These are phyloP conservation scores for Brienomyrus longianalis DNA, from an alignment of 2,113 vertebrate genomes.

Conservation along the genomic window DNA sequence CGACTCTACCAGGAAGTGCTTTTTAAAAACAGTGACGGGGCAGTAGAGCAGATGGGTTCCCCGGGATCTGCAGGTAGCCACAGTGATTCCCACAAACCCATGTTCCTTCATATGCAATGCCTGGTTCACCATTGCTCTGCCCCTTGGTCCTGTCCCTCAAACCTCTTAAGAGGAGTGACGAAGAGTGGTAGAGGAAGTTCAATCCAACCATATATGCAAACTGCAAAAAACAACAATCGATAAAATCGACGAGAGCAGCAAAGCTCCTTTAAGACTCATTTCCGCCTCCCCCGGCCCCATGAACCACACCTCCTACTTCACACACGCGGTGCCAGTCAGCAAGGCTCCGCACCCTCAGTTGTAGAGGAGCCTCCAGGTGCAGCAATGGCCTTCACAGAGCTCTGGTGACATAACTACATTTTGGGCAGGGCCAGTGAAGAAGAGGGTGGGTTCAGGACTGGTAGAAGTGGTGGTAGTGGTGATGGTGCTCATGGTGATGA, in stretches of 20 bases:
- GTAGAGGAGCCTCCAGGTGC: constrained; percentile 11
- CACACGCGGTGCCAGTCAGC: constrained; percentile 18
- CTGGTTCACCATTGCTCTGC: constrained; percentile 38
- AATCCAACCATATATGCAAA: constrained; percentile 22
- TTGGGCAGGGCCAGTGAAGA: constrained; percentile 68
- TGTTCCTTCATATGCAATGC: constrained; percentile 48
- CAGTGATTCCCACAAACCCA: background rate
- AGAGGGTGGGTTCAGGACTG: constrained; percentile 77
- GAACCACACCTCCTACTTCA: background rate
- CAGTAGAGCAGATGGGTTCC: constrained; percentile 40
- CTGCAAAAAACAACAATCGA: constrained; percentile 29
- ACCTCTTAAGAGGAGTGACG: background rate
- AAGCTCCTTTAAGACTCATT: background rate
- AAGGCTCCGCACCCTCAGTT: constrained; percentile 17
- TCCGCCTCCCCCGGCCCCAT: background rate
- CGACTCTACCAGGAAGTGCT: constrained; percentile 51
- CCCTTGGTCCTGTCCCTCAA: constrained; percentile 3
- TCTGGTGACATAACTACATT: constrained; percentile 56
- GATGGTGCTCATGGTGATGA: constrained; percentile 96
- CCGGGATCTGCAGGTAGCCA: constrained; percentile 20
- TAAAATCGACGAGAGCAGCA: background rate
- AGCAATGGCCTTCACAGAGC: constrained; percentile 44
- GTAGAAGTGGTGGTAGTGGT: constrained; percentile 98
- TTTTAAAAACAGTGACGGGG: constrained; percentile 56
- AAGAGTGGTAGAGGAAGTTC: background rate